Evolutionary conservation across 2,113 vertebrate species (phyloP), one percentile per base, ranked within the genome.

Genomic region (Fregetta grallaria): DNA sequence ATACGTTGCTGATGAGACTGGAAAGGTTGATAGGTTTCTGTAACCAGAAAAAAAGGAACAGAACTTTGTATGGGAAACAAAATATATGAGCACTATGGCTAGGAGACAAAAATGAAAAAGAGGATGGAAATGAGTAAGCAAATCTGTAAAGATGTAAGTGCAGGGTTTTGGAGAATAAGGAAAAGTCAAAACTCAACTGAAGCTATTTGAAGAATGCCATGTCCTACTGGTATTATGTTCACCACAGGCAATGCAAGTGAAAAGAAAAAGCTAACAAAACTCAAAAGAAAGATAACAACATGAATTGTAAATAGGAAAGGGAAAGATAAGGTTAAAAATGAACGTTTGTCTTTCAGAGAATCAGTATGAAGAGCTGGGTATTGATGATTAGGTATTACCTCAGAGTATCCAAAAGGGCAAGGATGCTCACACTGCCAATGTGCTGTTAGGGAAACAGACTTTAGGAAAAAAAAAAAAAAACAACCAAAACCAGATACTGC

Each of bases 291-390:
- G 68, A 70, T 70, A 91, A 68, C 8, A 23, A n/a, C 8, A 7
- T 75, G n/a, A 50, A 86, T 67, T 87, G 52, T 87, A 87, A 91
- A 71, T 61, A 71, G 45, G 38, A 62, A 91, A 74, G 22, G 47
- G 55, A 92, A 93, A 90, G 78, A 72, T 83, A 94, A 95, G 23
- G n/a, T 91, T 80, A 86, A 93, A 95, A 91, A 74, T 71, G 1
- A 77, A 76, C 20, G 67, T 76, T n/a, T 63, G 34, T 78, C 23
- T 89, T 93, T 58, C 45, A 72, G 74, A 71, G 73, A 77, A 52
- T 85, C 12, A 3, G 38, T 56, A 18, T 44, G 59, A 70, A 87
- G 58, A 70, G 10, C 53, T 82, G 40, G 7, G 14, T 82, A 49
- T 25, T 53, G 49, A 55, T 22, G 27, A 50, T 79, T 91, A 82